These are phyloP conservation scores for Silvanus unidentatus DNA, from an alignment of 2,888 invertebrate species.

Conservation along the genomic window DNA sequence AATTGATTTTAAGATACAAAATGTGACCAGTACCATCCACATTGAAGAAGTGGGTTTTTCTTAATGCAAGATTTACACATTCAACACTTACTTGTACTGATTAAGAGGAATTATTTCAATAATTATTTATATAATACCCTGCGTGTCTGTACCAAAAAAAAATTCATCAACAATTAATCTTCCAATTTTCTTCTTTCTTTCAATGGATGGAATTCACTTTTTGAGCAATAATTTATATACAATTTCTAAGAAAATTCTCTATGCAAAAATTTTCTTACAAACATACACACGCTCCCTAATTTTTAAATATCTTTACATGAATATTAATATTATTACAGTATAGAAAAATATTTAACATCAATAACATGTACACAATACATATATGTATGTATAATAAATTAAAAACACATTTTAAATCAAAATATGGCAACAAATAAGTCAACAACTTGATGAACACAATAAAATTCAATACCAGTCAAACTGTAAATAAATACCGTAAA, in stretches of 20 bases:
- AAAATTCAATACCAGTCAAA: constrained; percentile 17
- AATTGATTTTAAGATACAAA: not conserved
- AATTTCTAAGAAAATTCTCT: constrained; percentile 20
- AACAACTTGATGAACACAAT: constrained; percentile 16
- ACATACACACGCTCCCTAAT: constrained; percentile 16
- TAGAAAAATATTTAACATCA: constrained; percentile 22
- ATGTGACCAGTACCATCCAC: constrained; percentile 1
- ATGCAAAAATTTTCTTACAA: constrained; percentile 18
- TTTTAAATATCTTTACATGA: constrained; percentile 14
- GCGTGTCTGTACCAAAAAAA: constrained; percentile 27
- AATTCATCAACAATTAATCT: too few relatives aligned
- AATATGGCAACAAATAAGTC: constrained; percentile 15
- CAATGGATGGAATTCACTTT: constrained; percentile 47
- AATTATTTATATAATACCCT: constrained; percentile 42
- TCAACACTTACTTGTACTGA: constrained; percentile 35
- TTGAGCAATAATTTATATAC: constrained; percentile 40
- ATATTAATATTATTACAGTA: too few relatives aligned
- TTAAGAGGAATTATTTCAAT: constrained; percentile 32
- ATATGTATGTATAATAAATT: constrained; percentile 13
- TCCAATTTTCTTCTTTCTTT: constrained; percentile 31
- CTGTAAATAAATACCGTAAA: too few relatives aligned
- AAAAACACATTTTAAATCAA: constrained; percentile 7
- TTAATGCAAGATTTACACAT: constrained; percentile 21
- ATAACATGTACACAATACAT: constrained; percentile 9
- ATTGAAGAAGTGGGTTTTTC: not conserved